Base-by-base conservation (phyloP, 2,888 invertebrate genomes). In the Conus canariensis region DNA sequence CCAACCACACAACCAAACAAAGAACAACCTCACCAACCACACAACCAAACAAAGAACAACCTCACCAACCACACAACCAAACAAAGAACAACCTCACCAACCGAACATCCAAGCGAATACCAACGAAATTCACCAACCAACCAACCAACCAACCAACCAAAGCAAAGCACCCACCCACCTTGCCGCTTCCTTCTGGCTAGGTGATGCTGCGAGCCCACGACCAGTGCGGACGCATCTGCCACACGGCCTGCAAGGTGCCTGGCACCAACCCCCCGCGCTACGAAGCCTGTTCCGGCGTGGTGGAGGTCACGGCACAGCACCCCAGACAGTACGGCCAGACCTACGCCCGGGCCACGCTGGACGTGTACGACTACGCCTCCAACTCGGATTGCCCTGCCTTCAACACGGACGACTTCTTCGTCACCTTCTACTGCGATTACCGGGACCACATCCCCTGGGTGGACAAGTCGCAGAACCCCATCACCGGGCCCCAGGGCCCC, bases 381-480 rank as follows among this genome's bases (percentile, higher is more conserved):
- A 92, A 93, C 30, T 91, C 90, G 83, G 88, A 91, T 8, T 94
- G 94, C 89, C 95, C 95, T 0, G 91, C 93, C 56, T 92, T 95
- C 87, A 93, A 91, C 19, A 92, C 92, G 8, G 92, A 93, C 25
- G 93, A 92, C 70, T 93, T 95, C 59, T 93, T 93, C 58, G 90
- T 95, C 9, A 94, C 94, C 10, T 95, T 95, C 90, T 94, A 94
- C 91, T 95, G 95, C 90, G 95, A 95, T 88, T 95, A 94, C 91
- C 87, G 87, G 45, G 90, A 92, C 80, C 82, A 90, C 9, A 88
- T 92, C 14, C 92, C 92, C 58, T 92, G 91, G 91, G 90, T 90
- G 77, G 91, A 90, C 60, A 89, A 59, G 82, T 25, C 90, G 7
- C 45, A 22, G 25, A 80, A 58, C 59, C 56, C 64, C 58, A 67